Evolutionary conservation across 1,140 invertebrate genomes (phyloP).

Genomic region (Apolygus lucorum): DNA sequence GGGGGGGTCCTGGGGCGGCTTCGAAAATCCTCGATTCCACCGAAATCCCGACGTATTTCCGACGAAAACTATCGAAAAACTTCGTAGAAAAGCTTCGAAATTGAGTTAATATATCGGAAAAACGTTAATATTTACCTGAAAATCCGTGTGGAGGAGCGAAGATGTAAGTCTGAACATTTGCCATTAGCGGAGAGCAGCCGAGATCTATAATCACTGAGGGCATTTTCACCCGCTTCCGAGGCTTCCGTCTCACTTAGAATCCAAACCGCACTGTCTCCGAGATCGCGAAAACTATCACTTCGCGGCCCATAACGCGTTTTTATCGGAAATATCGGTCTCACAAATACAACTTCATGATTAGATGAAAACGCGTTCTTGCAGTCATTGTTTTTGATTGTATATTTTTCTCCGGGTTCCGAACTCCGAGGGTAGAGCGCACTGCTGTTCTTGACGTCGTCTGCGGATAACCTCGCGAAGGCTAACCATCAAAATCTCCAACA

Average conservation of each 20-base stretch:
- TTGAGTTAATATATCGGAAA: neutral
- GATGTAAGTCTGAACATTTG: neutral
- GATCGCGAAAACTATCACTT: neutral
- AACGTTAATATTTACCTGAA: neutral
- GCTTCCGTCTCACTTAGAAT: neutral
- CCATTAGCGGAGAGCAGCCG: neutral
- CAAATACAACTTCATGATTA: slow-evolving; percentile 1
- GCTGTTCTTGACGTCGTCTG: neutral
- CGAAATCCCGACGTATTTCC: too few species aligned
- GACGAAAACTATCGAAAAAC: neutral
- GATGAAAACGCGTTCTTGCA: slow-evolving; percentile 25
- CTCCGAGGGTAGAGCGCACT: slow-evolving; percentile 1
- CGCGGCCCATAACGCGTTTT: neutral
- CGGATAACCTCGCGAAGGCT: neutral
- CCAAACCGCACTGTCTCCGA: neutral
- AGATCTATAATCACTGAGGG: slow-evolving; percentile 6
- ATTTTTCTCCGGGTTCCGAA: slow-evolving; percentile 27
- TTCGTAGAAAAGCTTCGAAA: neutral
- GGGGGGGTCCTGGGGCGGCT: too few species aligned
- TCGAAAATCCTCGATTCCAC: too few species aligned
- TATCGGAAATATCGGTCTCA: neutral
- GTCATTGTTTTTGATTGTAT: slow-evolving; percentile 32
- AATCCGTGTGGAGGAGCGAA: too few species aligned
- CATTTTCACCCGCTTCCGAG: neutral
- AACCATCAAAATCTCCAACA: too few species aligned